Conservation (phyloP, 2,888 invertebrate species). For the Teleiodes luculella region DNA sequence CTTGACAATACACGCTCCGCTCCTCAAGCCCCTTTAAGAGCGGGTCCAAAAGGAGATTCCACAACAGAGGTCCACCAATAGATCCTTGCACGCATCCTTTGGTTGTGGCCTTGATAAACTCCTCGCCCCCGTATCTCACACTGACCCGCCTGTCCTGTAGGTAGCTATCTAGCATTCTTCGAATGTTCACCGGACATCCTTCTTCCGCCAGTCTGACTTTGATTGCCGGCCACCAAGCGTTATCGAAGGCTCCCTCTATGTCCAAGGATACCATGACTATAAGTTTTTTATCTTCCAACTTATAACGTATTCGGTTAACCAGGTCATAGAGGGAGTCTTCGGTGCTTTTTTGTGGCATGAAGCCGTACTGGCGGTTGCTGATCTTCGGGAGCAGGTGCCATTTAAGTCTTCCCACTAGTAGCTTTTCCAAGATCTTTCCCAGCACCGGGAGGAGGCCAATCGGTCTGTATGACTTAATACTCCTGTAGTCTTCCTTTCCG, state of each 20-base stretch:
- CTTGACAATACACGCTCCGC: not conserved
- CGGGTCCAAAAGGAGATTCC: not conserved
- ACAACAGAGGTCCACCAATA: not conserved
- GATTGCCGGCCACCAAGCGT: slow-evolving; percentile 21
- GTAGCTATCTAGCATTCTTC: slow-evolving; percentile 12
- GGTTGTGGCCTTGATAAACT: not conserved
- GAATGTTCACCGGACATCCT: slow-evolving; percentile 13
- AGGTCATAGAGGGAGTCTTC: slow-evolving; percentile 10
- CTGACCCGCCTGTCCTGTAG: not conserved
- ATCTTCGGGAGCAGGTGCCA: not conserved
- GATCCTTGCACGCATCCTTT: slow-evolving; percentile 1
- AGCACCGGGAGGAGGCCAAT: not conserved
- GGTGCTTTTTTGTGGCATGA: not conserved
- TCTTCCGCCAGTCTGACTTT: slow-evolving; percentile 12
- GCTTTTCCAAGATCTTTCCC: slow-evolving; percentile 1
- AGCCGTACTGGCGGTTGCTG: not conserved
- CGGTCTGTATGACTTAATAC: not conserved
- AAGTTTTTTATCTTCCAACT: not conserved
- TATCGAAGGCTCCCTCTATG: not conserved
- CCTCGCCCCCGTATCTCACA: not conserved
- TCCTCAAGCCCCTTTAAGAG: no score
- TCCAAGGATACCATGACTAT: not conserved
- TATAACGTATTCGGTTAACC: not conserved
- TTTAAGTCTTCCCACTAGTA: not conserved
- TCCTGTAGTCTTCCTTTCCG: not conserved